These are phyloP conservation scores for Coregonus ussuriensis DNA, from an alignment of 2,797 vertebrate genomes.

Conservation along the genomic window DNA sequence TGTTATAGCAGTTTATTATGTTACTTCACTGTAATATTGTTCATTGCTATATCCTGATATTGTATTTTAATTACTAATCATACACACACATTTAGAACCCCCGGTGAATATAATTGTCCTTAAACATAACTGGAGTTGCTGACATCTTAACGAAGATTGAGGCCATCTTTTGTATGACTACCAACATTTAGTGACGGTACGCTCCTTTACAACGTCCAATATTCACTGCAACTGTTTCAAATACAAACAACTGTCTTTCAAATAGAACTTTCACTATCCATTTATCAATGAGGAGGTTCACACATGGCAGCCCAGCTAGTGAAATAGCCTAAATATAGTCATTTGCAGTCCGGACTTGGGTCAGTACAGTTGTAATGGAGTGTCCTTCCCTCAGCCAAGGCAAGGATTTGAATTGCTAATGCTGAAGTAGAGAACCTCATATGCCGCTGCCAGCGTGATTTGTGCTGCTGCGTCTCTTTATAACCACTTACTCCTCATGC, in stretches of 20 bases:
- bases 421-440: not conserved
- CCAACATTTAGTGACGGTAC: too few relatives aligned
- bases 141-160: too few relatives aligned
- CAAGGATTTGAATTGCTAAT: constrained; percentile 1
- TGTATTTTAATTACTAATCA: too few relatives aligned
- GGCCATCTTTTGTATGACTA: too few relatives aligned
- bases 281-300: not conserved
- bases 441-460: not conserved
- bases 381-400: not conserved
- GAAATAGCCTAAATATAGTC: not conserved
- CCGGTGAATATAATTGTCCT: too few relatives aligned
- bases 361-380: not conserved
- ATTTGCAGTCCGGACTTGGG: not conserved
- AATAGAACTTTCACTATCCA: not conserved
- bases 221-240: not conserved
- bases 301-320: not conserved
- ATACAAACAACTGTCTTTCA: not conserved
- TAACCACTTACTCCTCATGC: constrained; percentile 1
- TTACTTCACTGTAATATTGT: too few relatives aligned
- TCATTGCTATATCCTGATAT: too few relatives aligned
- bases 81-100: too few relatives aligned
- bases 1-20: too few relatives aligned
- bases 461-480: not conserved
- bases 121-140: too few relatives aligned
- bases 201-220: too few relatives aligned